Evolutionary conservation across 2,797 vertebrate genomes (phyloP), one percentile per base, ranked within the genome.

Genomic region (Pelobates cultripes): DNA sequence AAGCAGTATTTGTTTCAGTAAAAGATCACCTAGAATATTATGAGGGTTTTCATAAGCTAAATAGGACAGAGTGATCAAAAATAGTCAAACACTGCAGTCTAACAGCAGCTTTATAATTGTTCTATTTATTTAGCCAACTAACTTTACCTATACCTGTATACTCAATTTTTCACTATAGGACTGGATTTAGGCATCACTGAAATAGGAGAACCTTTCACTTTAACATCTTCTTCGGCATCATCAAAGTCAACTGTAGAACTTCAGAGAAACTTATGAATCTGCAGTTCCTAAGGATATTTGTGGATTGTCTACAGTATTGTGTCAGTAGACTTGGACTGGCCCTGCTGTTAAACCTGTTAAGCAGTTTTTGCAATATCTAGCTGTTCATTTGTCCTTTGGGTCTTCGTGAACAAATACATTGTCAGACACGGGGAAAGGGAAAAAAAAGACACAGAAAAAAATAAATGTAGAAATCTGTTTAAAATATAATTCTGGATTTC

Each of bases 401-500:
- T n/a, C 61, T 85, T 75, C 72, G 43, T 71, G 41, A 67, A 73
- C 75, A 57, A 74, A 77, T 69, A 83, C 84, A 78, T 76, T 79
- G 71, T 41, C 0, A 5, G 80, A 73, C n/a, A 0, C 0, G 8
- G 42, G 44, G 10, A 10, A 40, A 15, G 44, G 10, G 47, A 40
- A 15, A 57, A 67, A 73, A 47, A 28, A 80, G 47, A 45, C n/a
- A 68, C 13, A 60, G 51, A 72, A 40, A 43, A 40, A n/a, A 79
- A 55, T 3, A 0, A 77, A 43, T 68, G 42, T 0, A 8, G 0
- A 43, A 12, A 0, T 63, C 67, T 78, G 28, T 44, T 80, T 77
- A 80, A 82, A 5, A 57, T 71, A 86, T 60, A 84, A 71, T 42
- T 85, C 64, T 43, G 81, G 41, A 70, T 57, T 88, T 79, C 83